Evolutionary conservation across 2,113 vertebrate species (phyloP), one percentile per base, ranked within the genome.

Genomic region (Myrmophylax atrothorax): DNA sequence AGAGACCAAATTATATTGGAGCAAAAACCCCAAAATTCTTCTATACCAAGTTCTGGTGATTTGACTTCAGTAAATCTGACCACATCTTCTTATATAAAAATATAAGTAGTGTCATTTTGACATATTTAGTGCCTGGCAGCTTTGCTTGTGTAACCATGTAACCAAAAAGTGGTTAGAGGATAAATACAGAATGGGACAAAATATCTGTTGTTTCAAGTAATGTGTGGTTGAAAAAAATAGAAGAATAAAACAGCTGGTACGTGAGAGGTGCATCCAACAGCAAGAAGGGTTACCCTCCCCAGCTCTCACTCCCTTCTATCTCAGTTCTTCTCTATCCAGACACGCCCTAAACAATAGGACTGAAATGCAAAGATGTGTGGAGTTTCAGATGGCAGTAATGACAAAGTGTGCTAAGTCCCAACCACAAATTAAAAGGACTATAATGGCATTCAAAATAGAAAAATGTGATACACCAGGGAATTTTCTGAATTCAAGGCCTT

Each of bases 21-120:
- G 35, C 2, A 86, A 84, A 52, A 44, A 28, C 0, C 0, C 5
- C 4, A 7, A 66, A 29, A 7, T 52, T 66, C 23, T 42, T 55
- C 25, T 10, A 23, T 28, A 56, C 3, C 18, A 29, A 37, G 31
- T 62, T 52, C 18, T 42, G 12, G 4, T 23, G 5, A 17, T 73
- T 29, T 55, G 10, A 28, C 11, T 82, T 52, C 33, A 49, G 6
- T n/a, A 11, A 9, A 56, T 53, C 50, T 46, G 18, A 13, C 49
- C 28, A 70, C 19, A 62, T 49, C 4, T 53, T 53, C 26, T 47
- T 11, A 29, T 0, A 1, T 31, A 84, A 75, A 47, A 67, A 42
- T 52, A 18, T 4, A 55, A 44, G 25, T 2, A 23, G 16, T 42
- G 46, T 11, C 35, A 18, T 37, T 62, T 72, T 66, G 50, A 76